Conservation (phyloP, 1,140 invertebrate species). For the Drosophila parvula region DNA sequence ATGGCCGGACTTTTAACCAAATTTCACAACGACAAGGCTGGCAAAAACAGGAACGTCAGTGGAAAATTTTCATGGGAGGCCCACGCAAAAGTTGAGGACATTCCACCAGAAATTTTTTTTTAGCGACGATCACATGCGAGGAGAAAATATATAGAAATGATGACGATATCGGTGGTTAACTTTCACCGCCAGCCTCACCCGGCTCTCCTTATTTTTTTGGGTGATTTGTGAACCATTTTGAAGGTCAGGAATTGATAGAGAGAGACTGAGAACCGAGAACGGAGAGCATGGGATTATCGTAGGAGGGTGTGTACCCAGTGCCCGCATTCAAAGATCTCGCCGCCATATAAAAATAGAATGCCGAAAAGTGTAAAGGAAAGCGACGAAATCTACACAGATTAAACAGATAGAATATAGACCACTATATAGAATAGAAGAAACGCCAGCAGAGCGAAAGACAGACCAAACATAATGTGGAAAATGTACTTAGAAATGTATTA, state of each 20-base stretch:
- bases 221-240: constrained; percentile 41
- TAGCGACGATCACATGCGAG: constrained; percentile 28
- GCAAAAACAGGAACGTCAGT: constrained; percentile 34
- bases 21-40: constrained; percentile 29
- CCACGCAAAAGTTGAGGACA: constrained; percentile 37
- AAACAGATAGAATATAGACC: constrained; percentile 10
- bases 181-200: constrained; percentile 42
- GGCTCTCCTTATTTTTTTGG: not conserved
- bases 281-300: constrained; percentile 13
- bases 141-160: constrained; percentile 28
- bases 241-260: constrained; percentile 63
- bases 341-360: constrained; percentile 55
- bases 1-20: constrained; percentile 32
- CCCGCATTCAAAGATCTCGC: constrained; percentile 41
- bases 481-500: constrained; percentile 30
- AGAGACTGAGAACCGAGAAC: not conserved
- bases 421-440: constrained; percentile 13
- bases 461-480: not conserved
- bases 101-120: constrained; percentile 22
- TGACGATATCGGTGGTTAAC: constrained; percentile 33
- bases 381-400: constrained; percentile 6
- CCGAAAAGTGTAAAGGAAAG: constrained; percentile 29
- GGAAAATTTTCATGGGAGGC: constrained; percentile 42
- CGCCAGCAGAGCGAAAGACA: not conserved
- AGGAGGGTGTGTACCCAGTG: constrained; percentile 55